Evolutionary conservation across 1,140 invertebrate species (phyloP).

Genomic region (Telenomus remus): DNA sequence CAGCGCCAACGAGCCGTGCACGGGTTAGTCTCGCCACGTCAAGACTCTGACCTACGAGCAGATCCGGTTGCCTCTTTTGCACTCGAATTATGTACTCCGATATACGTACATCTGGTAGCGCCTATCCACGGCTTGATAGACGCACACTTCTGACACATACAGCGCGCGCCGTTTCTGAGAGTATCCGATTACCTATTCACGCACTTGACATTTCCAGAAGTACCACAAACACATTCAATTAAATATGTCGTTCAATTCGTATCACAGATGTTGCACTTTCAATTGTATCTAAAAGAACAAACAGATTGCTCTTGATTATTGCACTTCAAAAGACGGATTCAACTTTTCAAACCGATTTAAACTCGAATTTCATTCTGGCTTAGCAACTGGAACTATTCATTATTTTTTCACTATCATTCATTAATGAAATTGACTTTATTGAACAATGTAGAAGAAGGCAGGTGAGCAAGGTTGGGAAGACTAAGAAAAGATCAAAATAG

Average conservation of each 20-base stretch:
- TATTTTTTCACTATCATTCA: no score
- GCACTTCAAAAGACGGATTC: no score
- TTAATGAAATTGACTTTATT: no score
- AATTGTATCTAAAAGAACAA: no score
- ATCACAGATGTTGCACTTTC: conserved; percentile 28
- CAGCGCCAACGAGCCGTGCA: conserved; percentile 74
- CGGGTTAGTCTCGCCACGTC: conserved; percentile 74
- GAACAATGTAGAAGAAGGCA: no score
- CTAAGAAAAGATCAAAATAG: conserved; percentile 36
- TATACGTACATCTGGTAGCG: conserved; percentile 50
- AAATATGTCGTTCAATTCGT: conserved; percentile 25
- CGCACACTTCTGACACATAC: conserved; percentile 42
- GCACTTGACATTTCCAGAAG: conserved; percentile 50
- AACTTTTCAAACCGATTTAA: no score
- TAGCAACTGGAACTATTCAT: no score
- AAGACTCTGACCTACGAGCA: conserved; percentile 63
- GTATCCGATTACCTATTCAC: conserved; percentile 43
- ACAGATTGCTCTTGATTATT: not conserved
- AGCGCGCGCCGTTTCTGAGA: conserved; percentile 35
- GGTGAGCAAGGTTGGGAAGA: no score
- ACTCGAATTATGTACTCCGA: conserved; percentile 53
- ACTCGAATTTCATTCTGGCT: no score
- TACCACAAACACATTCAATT: conserved; percentile 37
- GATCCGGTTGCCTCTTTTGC: conserved; percentile 44
- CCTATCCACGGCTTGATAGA: conserved; percentile 10